Evolutionary conservation across 2,888 invertebrate species (phyloP).

Genomic region (Eucriotettix oculatus): DNA sequence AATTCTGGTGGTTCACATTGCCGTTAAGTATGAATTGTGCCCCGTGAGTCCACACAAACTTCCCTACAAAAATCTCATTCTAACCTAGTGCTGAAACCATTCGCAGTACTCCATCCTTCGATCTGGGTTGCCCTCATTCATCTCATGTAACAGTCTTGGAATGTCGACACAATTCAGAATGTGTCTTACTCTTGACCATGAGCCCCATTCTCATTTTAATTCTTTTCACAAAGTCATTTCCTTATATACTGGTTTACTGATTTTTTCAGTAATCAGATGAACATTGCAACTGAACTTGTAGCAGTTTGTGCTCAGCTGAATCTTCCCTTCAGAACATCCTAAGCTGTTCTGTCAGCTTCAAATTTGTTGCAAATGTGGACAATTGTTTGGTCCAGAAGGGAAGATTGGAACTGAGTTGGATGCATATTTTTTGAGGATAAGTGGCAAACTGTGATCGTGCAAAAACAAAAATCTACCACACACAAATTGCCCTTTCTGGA

Average conservation of each 20-base stretch:
- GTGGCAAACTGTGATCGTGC: too few relatives aligned
- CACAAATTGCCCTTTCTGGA: too few relatives aligned
- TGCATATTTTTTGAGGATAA: too few relatives aligned
- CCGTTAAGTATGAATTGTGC: not conserved
- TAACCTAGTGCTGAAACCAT: not conserved
- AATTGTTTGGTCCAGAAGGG: too few relatives aligned
- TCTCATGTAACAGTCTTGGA: not conserved
- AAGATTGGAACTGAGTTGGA: too few relatives aligned
- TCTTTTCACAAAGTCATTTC: not conserved
- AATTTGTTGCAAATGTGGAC: not conserved
- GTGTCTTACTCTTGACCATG: not conserved
- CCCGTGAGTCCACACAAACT: not conserved
- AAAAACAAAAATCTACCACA: too few relatives aligned
- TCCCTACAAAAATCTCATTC: not conserved
- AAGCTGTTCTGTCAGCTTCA: not conserved
- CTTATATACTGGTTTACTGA: not conserved
- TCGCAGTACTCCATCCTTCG: not conserved
- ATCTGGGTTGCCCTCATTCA: not conserved
- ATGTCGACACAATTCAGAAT: not conserved
- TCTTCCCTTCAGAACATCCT: not conserved
- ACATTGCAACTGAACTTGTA: not conserved
- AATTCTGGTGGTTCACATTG: not conserved
- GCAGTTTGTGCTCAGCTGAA: not conserved
- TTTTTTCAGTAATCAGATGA: not conserved
- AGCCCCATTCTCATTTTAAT: too few relatives aligned